These are phyloP conservation scores for Oryzias sinensis DNA, from an alignment of 2,797 vertebrate species.

Conservation along the genomic window DNA sequence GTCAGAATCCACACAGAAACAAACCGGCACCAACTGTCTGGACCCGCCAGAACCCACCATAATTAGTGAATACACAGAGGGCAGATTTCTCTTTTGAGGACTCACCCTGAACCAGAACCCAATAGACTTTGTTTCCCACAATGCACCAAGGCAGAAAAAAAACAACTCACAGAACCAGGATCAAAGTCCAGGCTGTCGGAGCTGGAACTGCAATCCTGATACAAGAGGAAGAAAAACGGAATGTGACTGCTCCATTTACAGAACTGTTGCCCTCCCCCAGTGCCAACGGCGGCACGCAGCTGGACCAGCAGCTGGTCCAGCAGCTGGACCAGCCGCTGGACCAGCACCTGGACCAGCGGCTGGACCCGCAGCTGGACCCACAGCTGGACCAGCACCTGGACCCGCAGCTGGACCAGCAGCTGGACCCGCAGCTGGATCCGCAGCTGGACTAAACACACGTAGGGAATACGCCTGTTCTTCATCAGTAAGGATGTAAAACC, in stretches of 20 bases:
- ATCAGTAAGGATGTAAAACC: no score
- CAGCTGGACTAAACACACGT: no score
- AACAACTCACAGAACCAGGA: slow-evolving; percentile 88
- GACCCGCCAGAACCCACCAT: slow-evolving; percentile 8
- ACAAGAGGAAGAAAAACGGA: slow-evolving; percentile 24
- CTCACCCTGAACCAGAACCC: slow-evolving; percentile 14
- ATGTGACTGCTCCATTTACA: not conserved
- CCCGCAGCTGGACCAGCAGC: no score
- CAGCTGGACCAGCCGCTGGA: no score
- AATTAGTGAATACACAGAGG: slow-evolving; percentile 4
- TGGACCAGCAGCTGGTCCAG: no score
- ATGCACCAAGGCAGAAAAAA: slow-evolving; percentile 43
- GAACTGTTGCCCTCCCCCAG: no score
- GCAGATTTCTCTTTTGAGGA: not conserved
- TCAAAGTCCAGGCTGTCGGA: slow-evolving; percentile 87
- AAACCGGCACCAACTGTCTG: slow-evolving; percentile 16
- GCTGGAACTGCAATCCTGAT: slow-evolving; percentile 90
- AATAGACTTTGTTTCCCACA: slow-evolving; percentile 71
- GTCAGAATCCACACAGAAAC: not conserved
- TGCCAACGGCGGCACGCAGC: no score
- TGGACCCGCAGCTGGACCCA: no score
- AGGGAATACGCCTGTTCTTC: no score
- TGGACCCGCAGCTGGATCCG: no score
- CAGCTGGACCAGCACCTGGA: no score
- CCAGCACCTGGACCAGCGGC: no score